Evolutionary conservation across 1,140 invertebrate genomes (phyloP).

Genomic region (Harlomillsia oculata): DNA sequence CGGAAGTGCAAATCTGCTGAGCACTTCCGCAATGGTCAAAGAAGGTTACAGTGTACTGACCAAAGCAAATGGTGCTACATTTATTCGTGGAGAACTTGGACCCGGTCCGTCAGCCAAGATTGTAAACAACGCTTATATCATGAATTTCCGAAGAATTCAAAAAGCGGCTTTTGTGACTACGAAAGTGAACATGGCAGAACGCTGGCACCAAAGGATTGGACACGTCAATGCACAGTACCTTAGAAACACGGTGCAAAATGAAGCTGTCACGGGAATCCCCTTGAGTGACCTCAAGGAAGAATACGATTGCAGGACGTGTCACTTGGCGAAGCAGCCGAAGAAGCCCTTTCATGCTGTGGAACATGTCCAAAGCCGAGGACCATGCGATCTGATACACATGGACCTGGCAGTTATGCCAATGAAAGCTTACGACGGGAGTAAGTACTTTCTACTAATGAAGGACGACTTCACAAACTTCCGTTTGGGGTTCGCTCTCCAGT

Average conservation of each 20-base stretch:
- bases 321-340: background rate
- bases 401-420: background rate
- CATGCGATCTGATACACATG: background rate
- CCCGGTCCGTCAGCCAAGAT: no score
- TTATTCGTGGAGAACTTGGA: no score
- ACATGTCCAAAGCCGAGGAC: background rate
- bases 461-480: slow-evolving; percentile 41
- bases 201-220: no score
- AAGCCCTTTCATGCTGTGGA: background rate
- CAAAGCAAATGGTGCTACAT: no score
- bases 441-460: slow-evolving; percentile 37
- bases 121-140: no score
- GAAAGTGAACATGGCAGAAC: no score
- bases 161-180: no score
- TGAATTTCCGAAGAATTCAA: no score
- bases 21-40: slow-evolving; percentile 2
- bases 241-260: background rate
- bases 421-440: background rate
- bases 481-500: slow-evolving; percentile 40
- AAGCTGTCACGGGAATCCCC: background rate
- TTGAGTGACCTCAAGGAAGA: background rate
- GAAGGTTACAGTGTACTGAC: slow-evolving; percentile 15
- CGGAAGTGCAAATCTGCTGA: slow-evolving; percentile 17
- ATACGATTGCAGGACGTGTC: background rate
- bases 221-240: background rate